Conservation (phyloP, 2,113 vertebrate species). For the Mesembrinibis cayennensis region DNA sequence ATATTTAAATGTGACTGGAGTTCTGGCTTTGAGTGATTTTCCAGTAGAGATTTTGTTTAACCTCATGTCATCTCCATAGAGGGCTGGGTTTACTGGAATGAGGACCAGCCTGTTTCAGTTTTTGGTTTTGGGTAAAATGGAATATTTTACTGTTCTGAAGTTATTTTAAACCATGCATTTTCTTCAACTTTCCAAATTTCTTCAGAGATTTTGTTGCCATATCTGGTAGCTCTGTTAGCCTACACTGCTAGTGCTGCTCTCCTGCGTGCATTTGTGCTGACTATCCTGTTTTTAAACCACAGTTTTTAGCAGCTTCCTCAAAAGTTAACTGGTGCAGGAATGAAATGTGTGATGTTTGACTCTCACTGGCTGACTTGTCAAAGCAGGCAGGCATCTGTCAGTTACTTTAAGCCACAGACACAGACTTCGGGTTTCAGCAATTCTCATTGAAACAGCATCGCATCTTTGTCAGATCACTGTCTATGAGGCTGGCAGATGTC, state of each 20-base stretch:
- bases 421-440: background rate
- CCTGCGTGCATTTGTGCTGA: background rate
- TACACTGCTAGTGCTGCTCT: background rate
- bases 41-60: background rate
- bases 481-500: background rate
- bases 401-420: background rate
- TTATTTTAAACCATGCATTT: background rate
- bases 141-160: background rate
- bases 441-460: background rate
- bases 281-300: background rate
- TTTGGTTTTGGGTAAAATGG: background rate
- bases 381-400: background rate
- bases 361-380: background rate
- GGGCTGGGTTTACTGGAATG: background rate
- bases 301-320: background rate
- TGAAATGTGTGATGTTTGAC: background rate
- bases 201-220: background rate
- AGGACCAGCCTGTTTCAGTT: background rate
- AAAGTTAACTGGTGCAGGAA: background rate
- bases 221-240: background rate
- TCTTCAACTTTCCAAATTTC: background rate
- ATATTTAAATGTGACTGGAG: background rate
- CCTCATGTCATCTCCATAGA: rapidly evolving
- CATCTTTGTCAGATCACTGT: background rate
- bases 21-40: background rate